phyloP scores from a whole-genome alignment of 2,113 vertebrate species.

The Cyprinodon variegatus region DNA sequence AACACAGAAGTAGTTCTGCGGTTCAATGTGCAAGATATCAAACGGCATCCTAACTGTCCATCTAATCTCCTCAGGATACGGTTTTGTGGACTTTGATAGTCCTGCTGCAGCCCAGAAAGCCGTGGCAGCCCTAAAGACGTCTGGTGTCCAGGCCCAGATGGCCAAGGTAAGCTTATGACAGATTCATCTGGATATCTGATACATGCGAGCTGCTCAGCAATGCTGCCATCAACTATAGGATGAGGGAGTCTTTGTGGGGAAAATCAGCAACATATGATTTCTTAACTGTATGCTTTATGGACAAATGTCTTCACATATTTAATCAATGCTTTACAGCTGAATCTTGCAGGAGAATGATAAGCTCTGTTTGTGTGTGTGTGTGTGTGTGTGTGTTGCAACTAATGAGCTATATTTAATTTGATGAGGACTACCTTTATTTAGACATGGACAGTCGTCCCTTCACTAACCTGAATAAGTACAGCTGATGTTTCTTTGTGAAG shows the following conservation, averaged over 20 bases:
- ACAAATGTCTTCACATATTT: neutral
- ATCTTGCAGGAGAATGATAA: constrained; percentile 13
- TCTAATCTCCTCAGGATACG: constrained; percentile 87
- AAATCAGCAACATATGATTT: constrained; percentile 33
- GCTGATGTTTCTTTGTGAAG: neutral
- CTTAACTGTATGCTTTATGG: neutral
- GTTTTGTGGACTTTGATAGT: constrained; percentile 98
- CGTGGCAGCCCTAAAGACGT: constrained; percentile 92
- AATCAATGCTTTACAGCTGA: constrained; percentile 9
- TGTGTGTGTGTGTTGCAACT: constrained; percentile 8
- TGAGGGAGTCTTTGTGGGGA: constrained; percentile 21
- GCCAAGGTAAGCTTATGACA: constrained; percentile 88
- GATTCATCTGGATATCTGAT: constrained; percentile 51
- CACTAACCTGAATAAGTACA: constrained; percentile 3
- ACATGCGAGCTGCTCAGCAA: constrained; percentile 13
- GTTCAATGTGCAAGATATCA: no score
- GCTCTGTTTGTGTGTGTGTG: neutral
- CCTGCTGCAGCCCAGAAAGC: constrained; percentile 97
- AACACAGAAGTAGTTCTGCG: no score
- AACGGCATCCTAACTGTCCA: constrained; percentile 15
- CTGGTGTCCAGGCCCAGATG: constrained; percentile 97
- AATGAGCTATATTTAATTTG: neutral
- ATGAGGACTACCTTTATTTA: neutral
- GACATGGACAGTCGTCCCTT: neutral
- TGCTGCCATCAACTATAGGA: constrained; percentile 30